Base-by-base conservation (phyloP, 2,113 vertebrate genomes). In the Vulpes lagopus region DNA sequence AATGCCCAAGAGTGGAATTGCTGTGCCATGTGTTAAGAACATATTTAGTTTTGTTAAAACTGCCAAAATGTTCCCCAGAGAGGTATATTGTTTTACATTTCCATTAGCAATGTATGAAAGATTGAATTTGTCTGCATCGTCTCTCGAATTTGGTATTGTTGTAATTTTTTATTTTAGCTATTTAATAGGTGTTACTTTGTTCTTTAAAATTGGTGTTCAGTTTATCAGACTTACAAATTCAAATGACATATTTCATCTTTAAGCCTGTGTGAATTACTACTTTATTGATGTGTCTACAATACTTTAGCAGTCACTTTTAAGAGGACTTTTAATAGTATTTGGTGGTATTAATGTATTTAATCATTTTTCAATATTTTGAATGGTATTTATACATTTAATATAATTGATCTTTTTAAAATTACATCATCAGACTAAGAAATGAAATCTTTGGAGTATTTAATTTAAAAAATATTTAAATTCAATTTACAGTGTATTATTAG, bases 311-410 rank as follows among this genome's bases (percentile, higher is more conserved):
- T 89, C 9, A 69, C 69, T 30, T 87, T 73, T 85, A 67, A 76
- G n/a, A 51, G n/a, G 2, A 0, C 27, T 86, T 90, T 92, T 94
- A 78, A 79, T 30, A 90, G 49, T 87, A 15, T 25, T 32, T 91
- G 2, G 3, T 89, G 43, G 78, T 53, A 55, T 67, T 87, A 71
- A n/a, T 92, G 81, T 94, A 30, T 10, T 73, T 80, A 74, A 81
- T 81, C 35, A 93, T 4, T 78, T 97, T 89, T 92, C 23, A 80
- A 80, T 49, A 88, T 64, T 95, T 94, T 83, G 80, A 94, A 79
- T 10, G 55, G 12, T 53, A 62, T 86, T 96, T 96, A 12, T 94
- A 35, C 43, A 80, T 79, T 92, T 84, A 27, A 80, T 95, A 74
- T 30, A 27, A 94, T 84, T 38, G 1, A 76, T 92, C 94, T 89